Evolutionary conservation across 2,888 invertebrate species (phyloP).

Genomic region (Sesia bembeciformis): DNA sequence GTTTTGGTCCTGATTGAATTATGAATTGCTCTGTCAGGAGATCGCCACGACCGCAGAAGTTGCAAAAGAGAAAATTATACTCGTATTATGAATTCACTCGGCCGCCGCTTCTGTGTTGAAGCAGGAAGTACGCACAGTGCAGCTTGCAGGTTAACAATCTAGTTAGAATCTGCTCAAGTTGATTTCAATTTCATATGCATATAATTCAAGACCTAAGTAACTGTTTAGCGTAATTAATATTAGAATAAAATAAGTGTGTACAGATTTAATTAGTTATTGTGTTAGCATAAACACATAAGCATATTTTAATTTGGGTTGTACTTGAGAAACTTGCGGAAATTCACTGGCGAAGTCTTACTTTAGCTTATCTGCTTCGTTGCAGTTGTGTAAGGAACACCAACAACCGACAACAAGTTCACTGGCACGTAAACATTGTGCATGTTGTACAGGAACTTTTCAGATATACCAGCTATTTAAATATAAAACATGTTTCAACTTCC

Average conservation of each 20-base stretch:
- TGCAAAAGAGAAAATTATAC: constrained; percentile 53
- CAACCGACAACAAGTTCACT: constrained; percentile 47
- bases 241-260: no score
- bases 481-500: not conserved
- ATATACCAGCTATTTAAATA: constrained; percentile 8
- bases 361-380: constrained; percentile 37
- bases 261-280: no score
- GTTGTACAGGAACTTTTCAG: constrained; percentile 18
- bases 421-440: constrained; percentile 34
- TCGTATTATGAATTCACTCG: constrained; percentile 55
- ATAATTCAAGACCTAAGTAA: not conserved
- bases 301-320: not conserved
- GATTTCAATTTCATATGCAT: not conserved
- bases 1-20: not conserved
- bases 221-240: no score
- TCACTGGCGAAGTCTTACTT: constrained; percentile 2
- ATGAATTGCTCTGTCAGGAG: not conserved
- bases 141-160: constrained; percentile 15
- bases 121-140: constrained; percentile 43
- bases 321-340: constrained; percentile 7
- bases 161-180: not conserved
- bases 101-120: constrained; percentile 41
- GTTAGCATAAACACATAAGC: not conserved
- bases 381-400: constrained; percentile 37
- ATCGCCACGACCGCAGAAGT: constrained; percentile 12